Evolutionary conservation across 2,888 invertebrate species (phyloP), one percentile per base, ranked within the genome.

Genomic region (Pyrocoelia pectoralis): DNA sequence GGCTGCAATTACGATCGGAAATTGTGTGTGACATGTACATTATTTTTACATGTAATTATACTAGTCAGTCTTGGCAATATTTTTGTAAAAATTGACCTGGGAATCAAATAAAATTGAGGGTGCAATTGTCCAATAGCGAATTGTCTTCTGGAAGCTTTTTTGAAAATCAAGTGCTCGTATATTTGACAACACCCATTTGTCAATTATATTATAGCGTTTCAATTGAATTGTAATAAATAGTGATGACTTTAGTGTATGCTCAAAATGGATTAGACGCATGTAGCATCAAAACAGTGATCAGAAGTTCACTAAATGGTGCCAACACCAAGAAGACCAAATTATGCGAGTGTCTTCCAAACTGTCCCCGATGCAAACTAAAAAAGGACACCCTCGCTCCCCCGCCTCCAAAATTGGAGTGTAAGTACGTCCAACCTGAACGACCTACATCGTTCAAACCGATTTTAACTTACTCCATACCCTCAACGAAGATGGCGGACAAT

Each of bases 371-470:
- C 14, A 43, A 15, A 14, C 1, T 18, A 1, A 52, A 48, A 33
- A 33, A 33, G n/a, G 33, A 33, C 10, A 33, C 8, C 9, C n/a
- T 8, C 2, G 2, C 33, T 33, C 8, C 33, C 8, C n/a, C 33
- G 1, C 24, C 41, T 0, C 5, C 14, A 10, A 19, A 17, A 8
- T n/a, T 14, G 6, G 12, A 58, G 12, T 65, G 65, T 10, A 58
- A 51, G n/a, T 65, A 65, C 9, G 24, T 55, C 1, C 61, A 57
- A 24, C 65, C 65, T 4, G 28, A 40, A 18, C n/a, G 50, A 10
- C 28, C 33, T 17, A 12, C 12, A 9, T 65, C 61, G 1, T 65
- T 18, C 8, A 65, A 46, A 46, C 65, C 65, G 0, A n/a, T 1
- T 2, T 5, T 1, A 1, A 13, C n/a, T 9, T 41, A 56, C 41